phyloP scores from a whole-genome alignment of 92 coral and sea anemone species.

The Bergia puertoricense region DNA sequence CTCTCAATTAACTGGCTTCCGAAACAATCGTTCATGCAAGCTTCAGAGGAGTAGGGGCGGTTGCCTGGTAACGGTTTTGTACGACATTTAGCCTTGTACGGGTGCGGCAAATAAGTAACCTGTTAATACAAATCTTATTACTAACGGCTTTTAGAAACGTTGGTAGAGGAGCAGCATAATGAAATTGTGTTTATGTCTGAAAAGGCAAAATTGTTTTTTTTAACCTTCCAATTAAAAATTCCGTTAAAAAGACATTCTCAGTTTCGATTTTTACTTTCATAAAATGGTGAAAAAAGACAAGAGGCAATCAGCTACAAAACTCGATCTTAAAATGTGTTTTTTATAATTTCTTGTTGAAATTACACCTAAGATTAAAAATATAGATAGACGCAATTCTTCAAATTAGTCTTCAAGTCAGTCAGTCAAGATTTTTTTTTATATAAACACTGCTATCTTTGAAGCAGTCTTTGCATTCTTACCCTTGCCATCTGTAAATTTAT shows the following conservation, averaged over 20 bases:
- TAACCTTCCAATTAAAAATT: no score
- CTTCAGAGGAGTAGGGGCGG: conserved; percentile 32
- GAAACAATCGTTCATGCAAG: conserved; percentile 25
- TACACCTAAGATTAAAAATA: no score
- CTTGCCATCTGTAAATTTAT: background rate
- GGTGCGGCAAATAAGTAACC: conserved; percentile 10
- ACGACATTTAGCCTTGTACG: conserved; percentile 34
- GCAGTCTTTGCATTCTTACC: background rate
- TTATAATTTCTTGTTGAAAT: no score
- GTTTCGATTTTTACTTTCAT: no score
- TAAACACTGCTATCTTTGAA: background rate
- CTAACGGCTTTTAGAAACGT: background rate
- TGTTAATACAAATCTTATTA: background rate
- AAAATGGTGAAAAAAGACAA: no score
- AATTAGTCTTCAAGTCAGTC: no score
- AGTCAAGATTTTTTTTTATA: no score
- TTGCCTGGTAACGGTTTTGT: conserved; percentile 34
- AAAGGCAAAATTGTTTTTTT: no score
- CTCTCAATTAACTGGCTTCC: conserved; percentile 1
- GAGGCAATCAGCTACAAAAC: no score
- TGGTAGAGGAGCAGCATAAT: background rate
- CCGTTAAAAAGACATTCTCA: no score
- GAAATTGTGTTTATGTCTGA: background rate
- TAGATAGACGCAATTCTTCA: no score
- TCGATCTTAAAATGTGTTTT: no score